Percentiles rank a stretch among this genome's conserved stretches.
phyloP scores from a whole-genome alignment of 2,888 invertebrate species.

The Trichacis sp. region DNA sequence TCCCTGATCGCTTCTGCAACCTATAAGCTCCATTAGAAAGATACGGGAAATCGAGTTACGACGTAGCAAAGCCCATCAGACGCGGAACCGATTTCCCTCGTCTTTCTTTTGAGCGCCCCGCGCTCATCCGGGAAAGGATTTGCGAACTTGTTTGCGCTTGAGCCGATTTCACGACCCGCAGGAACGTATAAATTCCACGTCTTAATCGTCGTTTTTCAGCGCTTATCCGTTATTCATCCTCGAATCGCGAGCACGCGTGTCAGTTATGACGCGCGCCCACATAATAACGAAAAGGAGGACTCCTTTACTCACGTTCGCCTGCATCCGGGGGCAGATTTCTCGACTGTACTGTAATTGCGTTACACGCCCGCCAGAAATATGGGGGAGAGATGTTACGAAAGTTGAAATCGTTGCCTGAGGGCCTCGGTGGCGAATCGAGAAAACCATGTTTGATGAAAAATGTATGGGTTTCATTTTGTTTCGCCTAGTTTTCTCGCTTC shows the following conservation, averaged over 20 bases:
- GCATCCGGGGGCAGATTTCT: neutral
- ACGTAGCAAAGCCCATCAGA: constrained; percentile 38
- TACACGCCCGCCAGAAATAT: neutral
- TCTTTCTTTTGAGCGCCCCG: constrained; percentile 32
- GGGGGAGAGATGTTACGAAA: neutral
- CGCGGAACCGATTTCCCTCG: constrained; percentile 34
- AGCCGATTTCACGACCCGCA: constrained; percentile 40
- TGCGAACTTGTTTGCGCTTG: constrained; percentile 38
- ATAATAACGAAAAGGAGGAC: neutral
- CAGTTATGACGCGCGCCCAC: neutral
- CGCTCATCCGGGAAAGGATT: constrained; percentile 37
- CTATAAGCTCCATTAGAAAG: constrained; percentile 57
- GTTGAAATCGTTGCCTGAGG: neutral
- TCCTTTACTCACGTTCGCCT: neutral
- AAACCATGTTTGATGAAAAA: constrained; percentile 12
- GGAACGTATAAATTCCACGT: constrained; percentile 39
- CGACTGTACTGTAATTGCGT: neutral
- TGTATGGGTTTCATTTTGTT: constrained; percentile 3
- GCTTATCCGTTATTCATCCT: constrained; percentile 12
- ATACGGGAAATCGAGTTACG: constrained; percentile 47
- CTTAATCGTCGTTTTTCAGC: constrained; percentile 32
- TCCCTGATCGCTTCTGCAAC: constrained; percentile 47
- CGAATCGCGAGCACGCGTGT: neutral
- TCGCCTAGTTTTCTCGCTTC: no score
- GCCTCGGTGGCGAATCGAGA: neutral